Conservation (phyloP, 2,888 invertebrate genomes). For the Gymnoscelis rufifasciata region DNA sequence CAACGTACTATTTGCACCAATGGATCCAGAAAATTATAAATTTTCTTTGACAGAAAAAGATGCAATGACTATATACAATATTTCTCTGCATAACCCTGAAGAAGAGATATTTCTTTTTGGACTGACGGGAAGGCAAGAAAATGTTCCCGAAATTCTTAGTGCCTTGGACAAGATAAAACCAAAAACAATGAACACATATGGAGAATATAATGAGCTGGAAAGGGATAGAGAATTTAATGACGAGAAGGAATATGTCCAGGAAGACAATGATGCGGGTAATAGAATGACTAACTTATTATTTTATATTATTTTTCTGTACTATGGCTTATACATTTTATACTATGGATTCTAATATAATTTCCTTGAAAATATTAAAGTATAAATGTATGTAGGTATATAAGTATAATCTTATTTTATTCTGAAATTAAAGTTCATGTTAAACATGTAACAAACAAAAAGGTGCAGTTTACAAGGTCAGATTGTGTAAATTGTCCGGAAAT, state of each 20-base stretch:
- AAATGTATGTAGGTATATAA: no score
- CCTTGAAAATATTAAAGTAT: no score
- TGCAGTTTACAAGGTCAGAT: no score
- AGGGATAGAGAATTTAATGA: not conserved
- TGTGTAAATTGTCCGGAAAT: no score
- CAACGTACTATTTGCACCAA: constrained; percentile 3
- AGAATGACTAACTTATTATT: not conserved
- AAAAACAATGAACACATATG: no score
- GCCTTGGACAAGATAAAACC: not conserved
- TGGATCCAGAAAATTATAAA: constrained; percentile 2
- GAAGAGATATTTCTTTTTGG: constrained; percentile 11
- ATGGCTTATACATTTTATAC: no score
- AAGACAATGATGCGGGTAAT: constrained; percentile 9
- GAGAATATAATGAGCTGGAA: not conserved
- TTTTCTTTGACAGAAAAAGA: constrained; percentile 1
- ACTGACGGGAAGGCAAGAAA: constrained; percentile 8
- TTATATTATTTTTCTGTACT: no score
- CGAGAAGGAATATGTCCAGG: constrained; percentile 2
- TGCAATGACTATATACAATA: not conserved
- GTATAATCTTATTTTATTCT: no score
- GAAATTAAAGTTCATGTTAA: no score
- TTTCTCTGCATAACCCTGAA: constrained; percentile 1
- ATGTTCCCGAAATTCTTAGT: not conserved
- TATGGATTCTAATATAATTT: no score
- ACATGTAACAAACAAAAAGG: no score